Base-by-base conservation (phyloP, 2,888 invertebrate genomes). In the Proisotoma minuta region DNA sequence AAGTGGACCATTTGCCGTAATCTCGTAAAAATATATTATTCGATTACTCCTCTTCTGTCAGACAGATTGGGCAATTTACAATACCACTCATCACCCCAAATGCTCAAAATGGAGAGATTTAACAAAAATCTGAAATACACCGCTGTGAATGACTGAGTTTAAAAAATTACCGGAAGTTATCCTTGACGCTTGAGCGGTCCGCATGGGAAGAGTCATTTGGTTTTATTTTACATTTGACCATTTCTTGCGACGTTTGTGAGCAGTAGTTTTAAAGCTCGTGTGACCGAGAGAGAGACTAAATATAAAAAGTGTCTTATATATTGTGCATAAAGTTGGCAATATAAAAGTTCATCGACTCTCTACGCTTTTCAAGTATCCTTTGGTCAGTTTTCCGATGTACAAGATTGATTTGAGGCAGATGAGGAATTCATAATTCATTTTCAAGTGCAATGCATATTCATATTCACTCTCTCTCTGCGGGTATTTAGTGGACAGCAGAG, bases 171-270 rank as follows among this genome's bases (percentile, higher is more conserved):
- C 68, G 68, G 68, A 68, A 68, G 68, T 68, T 56, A 56, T 57
- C 60, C 53, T 66, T 68, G 65, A 68, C 68, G 68, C 66, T 68
- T 66, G 62, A 68, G 63, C 62, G 63, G 60, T 63, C 61, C n/a
- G 61, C 63, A 60, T 56, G 62, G 57, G 65, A 60, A 56, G 56
- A 43, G 43, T 47, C 56, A 56, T 56, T 56, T 56, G 56, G 47
- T 56, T 54, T 43, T 43, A 12, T 43, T 18, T 15, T 43, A 18
- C 18, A 43, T 20, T 43, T 43, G 43, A 43, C 43, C 43, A 43
- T 43, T 34, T 43, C 43, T n/a, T 43, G 15, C 18, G 20, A 12
- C 20, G 18, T 43, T 43, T 43, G 15, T 15, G 5, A 43, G 18
- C 43, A 43, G 18, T 20, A 43, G 43, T 43, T 43, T 43, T 43